Conservation (phyloP, 2,113 vertebrate genomes). For the Gambusia holbrooki region DNA sequence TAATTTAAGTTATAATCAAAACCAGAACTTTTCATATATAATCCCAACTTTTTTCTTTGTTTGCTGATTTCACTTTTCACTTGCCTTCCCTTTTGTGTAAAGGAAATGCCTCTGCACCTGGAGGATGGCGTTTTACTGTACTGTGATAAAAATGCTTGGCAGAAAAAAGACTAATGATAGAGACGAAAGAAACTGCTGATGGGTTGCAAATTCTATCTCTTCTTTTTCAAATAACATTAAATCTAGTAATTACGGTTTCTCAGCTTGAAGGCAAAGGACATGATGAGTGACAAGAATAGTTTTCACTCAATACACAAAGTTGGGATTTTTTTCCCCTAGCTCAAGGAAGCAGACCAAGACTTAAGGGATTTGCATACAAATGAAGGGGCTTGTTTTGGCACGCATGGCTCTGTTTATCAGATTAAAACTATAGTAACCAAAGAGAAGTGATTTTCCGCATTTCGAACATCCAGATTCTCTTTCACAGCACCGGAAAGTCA, state of each 20-base stretch:
- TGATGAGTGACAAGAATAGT: constrained; percentile 22
- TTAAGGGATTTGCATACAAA: constrained; percentile 68
- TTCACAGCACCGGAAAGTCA: constrained; percentile 32
- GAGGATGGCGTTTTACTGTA: constrained; percentile 43
- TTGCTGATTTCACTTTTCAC: constrained; percentile 21
- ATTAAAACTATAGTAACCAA: constrained; percentile 66
- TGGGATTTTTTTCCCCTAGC: constrained; percentile 33
- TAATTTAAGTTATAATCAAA: too few relatives aligned
- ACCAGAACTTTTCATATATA: too few relatives aligned
- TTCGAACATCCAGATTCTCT: constrained; percentile 62
- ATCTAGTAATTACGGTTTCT: constrained; percentile 55
- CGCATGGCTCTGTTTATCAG: constrained; percentile 63
- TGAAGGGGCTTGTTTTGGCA: constrained; percentile 64
- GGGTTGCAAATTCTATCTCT: constrained; percentile 29
- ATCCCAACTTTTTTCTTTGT: too few relatives aligned
- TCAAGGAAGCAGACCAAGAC: constrained; percentile 32
- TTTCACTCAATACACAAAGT: constrained; percentile 26
- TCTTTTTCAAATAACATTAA: constrained; percentile 40
- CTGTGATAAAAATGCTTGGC: constrained; percentile 43
- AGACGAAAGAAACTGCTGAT: constrained; percentile 55
- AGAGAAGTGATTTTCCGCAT: constrained; percentile 39
- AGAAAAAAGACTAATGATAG: constrained; percentile 61
- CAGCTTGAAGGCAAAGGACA: constrained; percentile 35
- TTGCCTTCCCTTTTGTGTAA: constrained; percentile 25
- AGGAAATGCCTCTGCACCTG: constrained; percentile 48